Conservation (phyloP, 92 coral and sea anemone genomes). For the Epizoanthus rinbou region DNA sequence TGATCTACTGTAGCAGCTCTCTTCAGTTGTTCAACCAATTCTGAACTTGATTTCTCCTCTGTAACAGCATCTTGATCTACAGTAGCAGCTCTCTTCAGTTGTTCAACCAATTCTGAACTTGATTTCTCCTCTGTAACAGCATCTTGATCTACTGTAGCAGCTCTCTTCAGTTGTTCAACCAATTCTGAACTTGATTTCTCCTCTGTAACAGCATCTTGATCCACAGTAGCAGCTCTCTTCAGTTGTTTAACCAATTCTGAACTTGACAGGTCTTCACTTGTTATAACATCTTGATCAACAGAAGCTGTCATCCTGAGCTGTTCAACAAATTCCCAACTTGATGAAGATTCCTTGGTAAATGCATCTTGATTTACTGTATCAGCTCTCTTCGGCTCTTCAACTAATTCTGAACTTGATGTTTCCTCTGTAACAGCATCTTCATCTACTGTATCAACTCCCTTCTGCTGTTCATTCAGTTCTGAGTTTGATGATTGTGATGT, state of each 20-base stretch:
- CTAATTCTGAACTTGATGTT: not conserved
- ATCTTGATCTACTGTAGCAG: no score
- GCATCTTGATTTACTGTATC: constrained; percentile 39
- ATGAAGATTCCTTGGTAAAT: constrained; percentile 30
- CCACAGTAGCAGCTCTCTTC: constrained; percentile 40
- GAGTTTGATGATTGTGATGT: not conserved
- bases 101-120: no score
- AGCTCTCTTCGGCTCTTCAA: constrained; percentile 16
- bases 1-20: no score
- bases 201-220: constrained; percentile 40
- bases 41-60: no score
- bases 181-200: constrained; percentile 18
- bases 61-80: no score
- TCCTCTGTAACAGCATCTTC: no score
- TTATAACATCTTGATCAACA: not conserved
- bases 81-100: no score
- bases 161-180: no score
- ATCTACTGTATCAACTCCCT: no score
- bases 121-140: no score
- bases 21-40: no score
- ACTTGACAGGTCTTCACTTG: constrained; percentile 12
- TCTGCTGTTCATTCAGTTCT: no score
- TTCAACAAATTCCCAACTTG: not conserved
- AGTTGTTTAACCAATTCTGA: constrained; percentile 32
- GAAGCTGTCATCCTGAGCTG: not conserved